A percentile compares a stretch with the other conserved stretches of the same genome.
These are phyloP conservation scores for Eremobia ochroleuca DNA, from an alignment of 2,888 invertebrate genomes.

Conservation along the genomic window DNA sequence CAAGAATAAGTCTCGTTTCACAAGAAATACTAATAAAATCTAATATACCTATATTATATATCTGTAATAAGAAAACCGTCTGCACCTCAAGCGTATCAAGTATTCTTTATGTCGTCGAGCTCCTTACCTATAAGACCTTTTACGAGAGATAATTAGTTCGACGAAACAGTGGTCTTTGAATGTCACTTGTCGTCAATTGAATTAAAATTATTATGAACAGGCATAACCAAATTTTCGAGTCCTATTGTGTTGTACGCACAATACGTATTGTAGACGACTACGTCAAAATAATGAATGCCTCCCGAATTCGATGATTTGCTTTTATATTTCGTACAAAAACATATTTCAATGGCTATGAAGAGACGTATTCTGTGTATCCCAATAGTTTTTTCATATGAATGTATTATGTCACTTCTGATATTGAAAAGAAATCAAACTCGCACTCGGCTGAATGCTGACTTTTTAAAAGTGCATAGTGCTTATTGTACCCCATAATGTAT, in stretches of 20 bases:
- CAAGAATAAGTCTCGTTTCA: neutral
- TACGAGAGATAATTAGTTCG: slow-evolving; percentile 39
- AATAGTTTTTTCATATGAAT: slow-evolving; percentile 21
- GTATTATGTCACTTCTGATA: neutral
- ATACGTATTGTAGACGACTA: slow-evolving; percentile 60
- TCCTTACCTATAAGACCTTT: neutral
- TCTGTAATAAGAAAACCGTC: neutral
- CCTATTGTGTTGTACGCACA: slow-evolving; percentile 54
- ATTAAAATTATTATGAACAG: slow-evolving; percentile 51
- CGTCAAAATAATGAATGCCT: slow-evolving; percentile 58
- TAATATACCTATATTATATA: no score
- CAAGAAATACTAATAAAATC: neutral
- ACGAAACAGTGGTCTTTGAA: slow-evolving; percentile 28
- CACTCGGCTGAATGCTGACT: no score
- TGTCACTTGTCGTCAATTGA: slow-evolving; percentile 41
- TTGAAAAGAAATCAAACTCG: neutral
- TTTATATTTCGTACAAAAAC: slow-evolving; percentile 31
- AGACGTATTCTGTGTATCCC: slow-evolving; percentile 7
- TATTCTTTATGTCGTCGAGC: neutral
- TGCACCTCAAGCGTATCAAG: neutral
- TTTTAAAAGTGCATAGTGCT: no score
- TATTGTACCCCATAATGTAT: no score
- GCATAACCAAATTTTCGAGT: slow-evolving; percentile 53
- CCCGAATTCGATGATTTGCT: slow-evolving; percentile 55
- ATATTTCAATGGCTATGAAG: slow-evolving; percentile 12